Conservation (phyloP, 2,113 vertebrate species). For the Rhombomys opimus region DNA sequence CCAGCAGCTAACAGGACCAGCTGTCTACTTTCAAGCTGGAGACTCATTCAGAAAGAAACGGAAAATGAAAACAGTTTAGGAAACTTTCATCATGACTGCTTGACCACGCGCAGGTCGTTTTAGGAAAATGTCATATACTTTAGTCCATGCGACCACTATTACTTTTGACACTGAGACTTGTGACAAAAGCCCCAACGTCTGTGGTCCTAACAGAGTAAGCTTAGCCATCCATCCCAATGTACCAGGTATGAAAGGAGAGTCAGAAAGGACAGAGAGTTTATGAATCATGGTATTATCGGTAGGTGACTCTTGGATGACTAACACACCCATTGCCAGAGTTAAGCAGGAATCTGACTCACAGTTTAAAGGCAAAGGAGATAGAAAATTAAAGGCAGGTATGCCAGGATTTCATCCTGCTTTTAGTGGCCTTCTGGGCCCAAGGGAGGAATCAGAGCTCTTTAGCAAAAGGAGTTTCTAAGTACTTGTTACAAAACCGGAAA, state of each 20-base stretch:
- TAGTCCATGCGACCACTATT: background rate
- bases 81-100: background rate
- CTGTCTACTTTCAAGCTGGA: background rate
- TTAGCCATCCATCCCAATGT: background rate
- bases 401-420: background rate
- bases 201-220: background rate
- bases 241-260: background rate
- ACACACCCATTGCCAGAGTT: background rate
- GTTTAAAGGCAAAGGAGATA: background rate
- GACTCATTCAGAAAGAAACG: background rate
- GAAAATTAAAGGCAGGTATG: background rate
- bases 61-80: slow-evolving; percentile 25
- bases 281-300: background rate
- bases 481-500: background rate
- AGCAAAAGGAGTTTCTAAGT: background rate
- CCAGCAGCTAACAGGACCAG: background rate
- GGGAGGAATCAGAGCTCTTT: background rate
- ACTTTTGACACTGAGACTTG: background rate
- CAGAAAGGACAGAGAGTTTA: background rate
- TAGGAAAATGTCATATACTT: background rate
- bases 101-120: background rate
- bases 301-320: background rate
- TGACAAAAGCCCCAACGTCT: no score
- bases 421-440: background rate
- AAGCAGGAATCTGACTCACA: background rate